A percentile compares a stretch with the other conserved stretches of the same genome.
Evolutionary conservation across 2,888 invertebrate genomes (phyloP).

Genomic region (Brachypterus glaber): DNA sequence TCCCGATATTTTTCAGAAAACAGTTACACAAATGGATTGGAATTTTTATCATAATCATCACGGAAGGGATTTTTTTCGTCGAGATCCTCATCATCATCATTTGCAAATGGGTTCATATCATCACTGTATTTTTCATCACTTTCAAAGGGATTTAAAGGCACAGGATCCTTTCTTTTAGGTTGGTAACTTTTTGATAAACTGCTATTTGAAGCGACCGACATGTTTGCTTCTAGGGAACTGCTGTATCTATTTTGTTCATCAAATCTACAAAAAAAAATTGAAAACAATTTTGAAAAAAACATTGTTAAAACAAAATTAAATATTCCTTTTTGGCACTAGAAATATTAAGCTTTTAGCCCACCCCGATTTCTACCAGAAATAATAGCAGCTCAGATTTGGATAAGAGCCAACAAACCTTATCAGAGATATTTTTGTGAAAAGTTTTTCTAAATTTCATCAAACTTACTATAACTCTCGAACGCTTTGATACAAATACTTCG

Average conservation of each 20-base stretch:
- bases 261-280: too few relatives aligned
- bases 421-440: too few relatives aligned
- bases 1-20: conserved; percentile 1
- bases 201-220: conserved; percentile 35
- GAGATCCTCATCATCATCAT: conserved; percentile 38
- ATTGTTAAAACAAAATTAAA: too few relatives aligned
- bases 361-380: too few relatives aligned
- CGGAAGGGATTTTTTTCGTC: conserved; percentile 49
- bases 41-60: conserved; percentile 62
- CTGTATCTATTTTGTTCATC: conserved; percentile 45
- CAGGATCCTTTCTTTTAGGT: conserved; percentile 18
- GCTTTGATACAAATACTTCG: too few relatives aligned
- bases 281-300: too few relatives aligned
- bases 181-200: conserved; percentile 23
- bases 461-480: too few relatives aligned
- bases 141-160: conserved; percentile 39
- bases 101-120: conserved; percentile 54
- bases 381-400: too few relatives aligned
- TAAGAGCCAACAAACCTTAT: too few relatives aligned
- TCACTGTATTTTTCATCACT: conserved; percentile 51
- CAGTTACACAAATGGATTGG: conserved; percentile 54
- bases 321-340: too few relatives aligned
- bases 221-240: conserved; percentile 53
- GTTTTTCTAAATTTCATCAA: too few relatives aligned
- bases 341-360: too few relatives aligned